Conservation (phyloP, 2,113 vertebrate genomes). For the Uria lomvia region DNA sequence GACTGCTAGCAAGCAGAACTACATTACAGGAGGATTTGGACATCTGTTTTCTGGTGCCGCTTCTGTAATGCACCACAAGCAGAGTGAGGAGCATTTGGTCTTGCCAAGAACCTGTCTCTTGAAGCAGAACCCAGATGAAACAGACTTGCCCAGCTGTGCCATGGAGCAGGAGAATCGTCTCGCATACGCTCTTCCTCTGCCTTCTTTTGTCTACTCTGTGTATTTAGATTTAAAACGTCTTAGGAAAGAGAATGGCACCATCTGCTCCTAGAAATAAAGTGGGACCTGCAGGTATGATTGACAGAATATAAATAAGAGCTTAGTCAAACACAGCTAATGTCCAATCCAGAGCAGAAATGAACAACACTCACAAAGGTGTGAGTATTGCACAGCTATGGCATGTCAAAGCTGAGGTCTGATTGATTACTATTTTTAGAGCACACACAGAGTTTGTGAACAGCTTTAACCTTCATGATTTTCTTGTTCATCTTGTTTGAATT, state of each 20-base stretch:
- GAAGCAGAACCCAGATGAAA: neutral
- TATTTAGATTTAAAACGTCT: neutral
- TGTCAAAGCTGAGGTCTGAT: neutral
- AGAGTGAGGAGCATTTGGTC: neutral
- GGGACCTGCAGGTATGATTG: neutral
- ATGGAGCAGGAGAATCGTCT: neutral
- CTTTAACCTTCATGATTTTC: neutral
- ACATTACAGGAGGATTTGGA: neutral
- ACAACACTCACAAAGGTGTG: neutral
- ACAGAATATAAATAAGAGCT: neutral
- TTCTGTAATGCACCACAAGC: neutral
- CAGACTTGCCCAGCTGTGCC: neutral
- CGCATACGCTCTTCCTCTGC: fast-evolving
- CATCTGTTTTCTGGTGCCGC: neutral
- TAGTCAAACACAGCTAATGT: neutral
- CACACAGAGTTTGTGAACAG: neutral
- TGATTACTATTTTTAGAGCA: neutral
- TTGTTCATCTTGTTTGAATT: neutral
- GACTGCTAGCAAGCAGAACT: neutral
- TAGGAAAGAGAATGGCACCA: neutral
- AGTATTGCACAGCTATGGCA: neutral
- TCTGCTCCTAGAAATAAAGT: neutral
- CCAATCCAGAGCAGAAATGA: neutral
- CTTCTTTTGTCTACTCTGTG: neutral
- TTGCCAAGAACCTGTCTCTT: neutral